Percentiles rank a stretch among this genome's conserved stretches.
Conservation (phyloP, 1,140 invertebrate species). For the Aphaenogaster rudis region DNA sequence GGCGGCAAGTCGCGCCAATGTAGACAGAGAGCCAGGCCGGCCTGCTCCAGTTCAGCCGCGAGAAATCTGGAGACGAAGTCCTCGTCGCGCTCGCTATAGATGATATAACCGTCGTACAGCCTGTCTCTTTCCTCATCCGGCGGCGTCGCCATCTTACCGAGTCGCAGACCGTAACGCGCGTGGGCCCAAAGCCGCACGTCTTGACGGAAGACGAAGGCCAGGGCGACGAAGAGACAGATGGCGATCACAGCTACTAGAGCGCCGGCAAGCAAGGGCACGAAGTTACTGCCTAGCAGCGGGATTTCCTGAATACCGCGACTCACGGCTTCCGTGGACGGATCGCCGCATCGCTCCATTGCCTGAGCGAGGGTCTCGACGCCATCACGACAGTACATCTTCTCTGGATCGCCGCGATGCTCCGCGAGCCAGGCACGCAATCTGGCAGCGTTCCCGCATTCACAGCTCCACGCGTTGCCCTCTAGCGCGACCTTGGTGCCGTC, state of each 20-base stretch:
- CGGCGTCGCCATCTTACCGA: conserved; percentile 89
- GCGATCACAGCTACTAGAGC: conserved; percentile 91
- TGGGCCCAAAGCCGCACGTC: conserved; percentile 92
- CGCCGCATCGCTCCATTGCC: conserved; percentile 89
- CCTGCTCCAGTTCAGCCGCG: conserved; percentile 93
- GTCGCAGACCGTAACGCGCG: conserved; percentile 91
- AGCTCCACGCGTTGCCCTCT: conserved; percentile 95
- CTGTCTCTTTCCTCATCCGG: conserved; percentile 90
- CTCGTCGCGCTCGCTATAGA: conserved; percentile 95
- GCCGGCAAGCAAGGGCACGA: conserved; percentile 91
- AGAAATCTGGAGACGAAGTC: conserved; percentile 93
- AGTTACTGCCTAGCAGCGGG: conserved; percentile 88
- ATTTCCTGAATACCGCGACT: conserved; percentile 84
- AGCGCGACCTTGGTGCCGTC: conserved; percentile 91
- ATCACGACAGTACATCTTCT: conserved; percentile 90
- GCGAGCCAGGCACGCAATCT: conserved; percentile 92
- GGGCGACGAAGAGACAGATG: conserved; percentile 90
- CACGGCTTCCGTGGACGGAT: conserved; percentile 84
- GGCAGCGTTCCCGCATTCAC: conserved; percentile 94
- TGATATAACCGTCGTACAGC: conserved; percentile 95
- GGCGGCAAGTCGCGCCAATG: conserved; percentile 92
- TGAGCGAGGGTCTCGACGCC: conserved; percentile 88
- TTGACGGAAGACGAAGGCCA: conserved; percentile 92
- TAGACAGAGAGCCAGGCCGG: conserved; percentile 91
- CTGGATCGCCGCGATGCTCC: conserved; percentile 90